Percentiles rank a stretch among this genome's conserved stretches.
Evolutionary conservation across 2,797 vertebrate species (phyloP).

Genomic region (Thalassophryne amazonica): DNA sequence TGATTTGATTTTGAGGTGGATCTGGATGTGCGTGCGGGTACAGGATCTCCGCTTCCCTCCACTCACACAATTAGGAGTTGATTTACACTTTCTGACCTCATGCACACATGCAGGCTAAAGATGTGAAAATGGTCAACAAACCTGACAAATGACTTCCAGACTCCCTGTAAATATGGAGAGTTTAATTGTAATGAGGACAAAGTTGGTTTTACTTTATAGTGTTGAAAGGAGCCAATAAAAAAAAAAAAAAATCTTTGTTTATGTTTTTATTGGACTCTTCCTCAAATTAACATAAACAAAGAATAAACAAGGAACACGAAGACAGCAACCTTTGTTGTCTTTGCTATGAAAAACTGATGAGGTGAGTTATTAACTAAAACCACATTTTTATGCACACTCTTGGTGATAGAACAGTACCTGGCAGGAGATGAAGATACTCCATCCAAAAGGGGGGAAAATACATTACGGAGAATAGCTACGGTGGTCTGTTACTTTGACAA

Average conservation of each 20-base stretch:
- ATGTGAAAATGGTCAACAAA: constrained; percentile 12
- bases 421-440: constrained; percentile 47
- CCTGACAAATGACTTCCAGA: constrained; percentile 18
- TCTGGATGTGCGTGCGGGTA: no score
- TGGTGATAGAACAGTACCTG: constrained; percentile 65
- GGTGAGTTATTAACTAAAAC: constrained; percentile 73
- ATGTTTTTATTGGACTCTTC: constrained; percentile 16
- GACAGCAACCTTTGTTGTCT: constrained; percentile 29
- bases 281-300: constrained; percentile 29
- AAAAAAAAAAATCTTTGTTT: neutral
- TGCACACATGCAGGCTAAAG: neutral
- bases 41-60: no score
- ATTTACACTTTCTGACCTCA: neutral
- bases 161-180: neutral
- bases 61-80: no score
- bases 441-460: constrained; percentile 67
- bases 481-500: constrained; percentile 14
- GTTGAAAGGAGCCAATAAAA: neutral
- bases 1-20: no score
- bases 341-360: constrained; percentile 47
- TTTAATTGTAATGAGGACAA: neutral
- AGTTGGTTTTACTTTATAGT: neutral
- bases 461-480: constrained; percentile 34
- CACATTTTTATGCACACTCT: constrained; percentile 65
- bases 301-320: constrained; percentile 29